Evolutionary conservation across 23 tunicate genomes (phyloP).

Genomic region (Ciona savignyi): DNA sequence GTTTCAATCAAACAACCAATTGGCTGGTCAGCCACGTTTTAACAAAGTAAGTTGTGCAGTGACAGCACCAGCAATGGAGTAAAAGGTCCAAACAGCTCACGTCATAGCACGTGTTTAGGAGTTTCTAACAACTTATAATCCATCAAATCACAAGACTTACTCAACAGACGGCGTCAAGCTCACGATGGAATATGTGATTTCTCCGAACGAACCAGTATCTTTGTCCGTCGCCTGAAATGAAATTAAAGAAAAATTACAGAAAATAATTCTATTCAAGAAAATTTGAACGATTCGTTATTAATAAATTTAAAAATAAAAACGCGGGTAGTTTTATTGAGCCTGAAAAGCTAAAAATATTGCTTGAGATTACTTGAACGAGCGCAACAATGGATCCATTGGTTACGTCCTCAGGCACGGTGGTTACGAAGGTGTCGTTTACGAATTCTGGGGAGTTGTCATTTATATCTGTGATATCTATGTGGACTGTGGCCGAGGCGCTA

Average conservation of each 20-base stretch:
- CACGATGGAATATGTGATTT: conserved; percentile 11
- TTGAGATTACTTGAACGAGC: neutral
- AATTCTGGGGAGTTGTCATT: conserved; percentile 10
- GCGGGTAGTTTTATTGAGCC: no score
- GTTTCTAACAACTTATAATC: no score
- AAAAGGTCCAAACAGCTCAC: no score
- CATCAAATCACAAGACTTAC: no score
- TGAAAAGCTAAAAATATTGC: no score
- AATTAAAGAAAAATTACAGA: neutral
- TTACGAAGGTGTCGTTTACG: neutral
- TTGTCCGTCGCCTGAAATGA: conserved; percentile 28
- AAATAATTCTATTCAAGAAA: neutral
- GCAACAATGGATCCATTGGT: neutral
- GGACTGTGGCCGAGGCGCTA: neutral
- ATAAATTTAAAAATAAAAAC: neutral
- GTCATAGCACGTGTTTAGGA: no score
- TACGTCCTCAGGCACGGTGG: neutral
- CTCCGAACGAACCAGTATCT: conserved; percentile 8
- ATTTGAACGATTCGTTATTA: neutral
- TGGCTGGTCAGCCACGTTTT: no score
- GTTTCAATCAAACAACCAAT: no score
- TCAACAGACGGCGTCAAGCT: neutral
- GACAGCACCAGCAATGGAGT: no score
- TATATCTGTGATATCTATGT: neutral
- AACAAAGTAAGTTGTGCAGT: no score